phyloP scores from a whole-genome alignment of 2,888 invertebrate species.

The Trachelus stipa region DNA sequence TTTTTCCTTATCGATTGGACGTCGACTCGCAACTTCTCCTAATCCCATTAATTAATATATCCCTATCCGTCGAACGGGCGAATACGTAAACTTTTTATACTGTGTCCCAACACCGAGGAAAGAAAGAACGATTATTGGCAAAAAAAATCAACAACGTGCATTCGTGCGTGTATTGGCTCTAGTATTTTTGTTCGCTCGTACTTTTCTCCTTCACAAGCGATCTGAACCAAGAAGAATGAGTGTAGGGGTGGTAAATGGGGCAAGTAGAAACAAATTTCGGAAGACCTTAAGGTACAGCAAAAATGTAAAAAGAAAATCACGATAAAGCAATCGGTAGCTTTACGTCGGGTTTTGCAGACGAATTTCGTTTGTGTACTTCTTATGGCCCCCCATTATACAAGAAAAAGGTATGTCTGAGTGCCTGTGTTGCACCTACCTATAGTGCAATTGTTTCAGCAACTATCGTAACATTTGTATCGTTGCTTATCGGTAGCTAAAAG shows the following conservation, averaged over 20 bases:
- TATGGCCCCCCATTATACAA: too few species aligned
- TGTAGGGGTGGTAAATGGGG: too few species aligned
- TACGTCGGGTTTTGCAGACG: background rate
- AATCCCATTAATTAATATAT: conserved; percentile 14
- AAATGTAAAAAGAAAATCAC: conserved; percentile 22
- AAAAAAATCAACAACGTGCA: conserved; percentile 29
- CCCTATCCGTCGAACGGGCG: conserved; percentile 28
- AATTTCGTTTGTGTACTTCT: background rate
- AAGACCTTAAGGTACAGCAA: background rate
- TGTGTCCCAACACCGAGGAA: conserved; percentile 53
- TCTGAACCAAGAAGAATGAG: background rate
- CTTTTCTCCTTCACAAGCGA: conserved; percentile 15
- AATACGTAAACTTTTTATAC: conserved; percentile 30
- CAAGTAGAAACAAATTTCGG: too few species aligned
- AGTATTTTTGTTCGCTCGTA: too few species aligned
- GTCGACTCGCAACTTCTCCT: conserved; percentile 4
- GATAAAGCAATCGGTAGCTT: conserved; percentile 14
- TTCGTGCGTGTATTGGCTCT: too few species aligned
- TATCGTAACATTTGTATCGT: conserved; percentile 39
- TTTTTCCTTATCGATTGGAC: background rate
- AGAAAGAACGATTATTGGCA: conserved; percentile 25
- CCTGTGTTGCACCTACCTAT: conserved; percentile 39
- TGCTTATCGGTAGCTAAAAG: conserved; percentile 51
- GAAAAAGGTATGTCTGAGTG: conserved; percentile 10
- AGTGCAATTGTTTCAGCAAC: conserved; percentile 38